Evolutionary conservation across 2,888 invertebrate genomes (phyloP), one percentile per base, ranked within the genome.

Genomic region (Drosophila gaucha): DNA sequence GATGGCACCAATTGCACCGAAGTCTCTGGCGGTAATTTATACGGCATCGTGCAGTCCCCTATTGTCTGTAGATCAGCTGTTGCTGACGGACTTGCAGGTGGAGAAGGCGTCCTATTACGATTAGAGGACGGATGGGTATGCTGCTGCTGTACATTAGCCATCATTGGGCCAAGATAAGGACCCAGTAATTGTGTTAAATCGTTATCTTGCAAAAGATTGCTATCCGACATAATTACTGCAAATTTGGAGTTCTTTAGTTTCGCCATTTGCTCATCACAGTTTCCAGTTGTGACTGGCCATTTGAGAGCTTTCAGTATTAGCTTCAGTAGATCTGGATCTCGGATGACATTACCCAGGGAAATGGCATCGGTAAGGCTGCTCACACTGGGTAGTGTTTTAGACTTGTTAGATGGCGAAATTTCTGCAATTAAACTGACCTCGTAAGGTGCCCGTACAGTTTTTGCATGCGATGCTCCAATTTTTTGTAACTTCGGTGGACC

Each of bases 261-360:
- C 16, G 88, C 66, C 64, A 92, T 88, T 80, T 91, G 91, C 49
- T 83, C 65, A 2, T 89, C 88, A 47, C 91, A 77, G 30, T 90
- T 91, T 12, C 78, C 83, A 24, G 74, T 73, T 26, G 80, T 89
- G 16, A 88, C 85, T 5, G 91, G 90, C 92, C 92, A 92, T 72
- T 92, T 91, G 0, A 92, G 72, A 0, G 92, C 92, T 64, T 91
- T 92, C 3, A 92, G 70, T 56, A 92, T 92, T n/a, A 92, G 78
- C 52, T 87, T 90, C 9, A 92, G 59, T n/a, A 92, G 76, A 59
- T 92, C 92, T 8, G 88, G 82, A 78, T 92, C 92, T 38, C 90
- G 89, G 24, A 92, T 91, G 5, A 91, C 91, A 59, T 89, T 89
- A 2, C 92, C 92, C 35, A 92, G 69, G 20, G 89, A 80, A 43